These are phyloP conservation scores for Polypedilum pembai DNA, from an alignment of 1,140 invertebrate species.

Conservation along the genomic window DNA sequence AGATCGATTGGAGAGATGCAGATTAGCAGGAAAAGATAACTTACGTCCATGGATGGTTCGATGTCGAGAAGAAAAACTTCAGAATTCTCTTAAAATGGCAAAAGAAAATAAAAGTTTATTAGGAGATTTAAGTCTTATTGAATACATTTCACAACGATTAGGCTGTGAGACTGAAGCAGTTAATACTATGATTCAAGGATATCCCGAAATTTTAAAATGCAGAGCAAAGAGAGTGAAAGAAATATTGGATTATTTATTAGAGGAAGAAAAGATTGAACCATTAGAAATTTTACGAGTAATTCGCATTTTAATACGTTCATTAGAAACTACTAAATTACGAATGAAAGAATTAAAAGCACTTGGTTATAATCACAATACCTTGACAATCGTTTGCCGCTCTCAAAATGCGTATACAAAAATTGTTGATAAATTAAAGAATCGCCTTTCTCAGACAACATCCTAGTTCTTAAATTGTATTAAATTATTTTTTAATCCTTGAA, in stretches of 20 bases:
- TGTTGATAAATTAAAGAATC: slow-evolving; percentile 36
- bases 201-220: slow-evolving; percentile 44
- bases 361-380: slow-evolving; percentile 42
- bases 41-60: slow-evolving; percentile 52
- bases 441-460: too few relatives aligned
- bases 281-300: slow-evolving; percentile 45
- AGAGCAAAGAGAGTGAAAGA: slow-evolving; percentile 47
- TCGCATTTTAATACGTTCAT: slow-evolving; percentile 47
- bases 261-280: slow-evolving; percentile 43
- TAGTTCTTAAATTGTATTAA: too few relatives aligned
- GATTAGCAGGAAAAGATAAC: slow-evolving; percentile 43
- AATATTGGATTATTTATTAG: slow-evolving; percentile 47
- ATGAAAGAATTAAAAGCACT: slow-evolving; percentile 42
- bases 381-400: slow-evolving; percentile 47
- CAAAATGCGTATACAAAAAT: slow-evolving; percentile 45
- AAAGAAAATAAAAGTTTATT: slow-evolving; percentile 44
- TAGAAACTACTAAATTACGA: slow-evolving; percentile 45
- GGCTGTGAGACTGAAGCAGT: slow-evolving; percentile 41
- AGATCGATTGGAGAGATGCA: slow-evolving; percentile 41
- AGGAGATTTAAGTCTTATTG: slow-evolving; percentile 41
- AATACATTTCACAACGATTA: slow-evolving; percentile 46
- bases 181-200: slow-evolving; percentile 42
- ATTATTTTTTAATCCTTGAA: too few relatives aligned
- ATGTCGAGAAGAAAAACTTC: slow-evolving; percentile 42
- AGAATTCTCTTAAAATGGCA: slow-evolving; percentile 43